phyloP scores from a whole-genome alignment of 2,797 vertebrate species.

The Danio kyathit region DNA sequence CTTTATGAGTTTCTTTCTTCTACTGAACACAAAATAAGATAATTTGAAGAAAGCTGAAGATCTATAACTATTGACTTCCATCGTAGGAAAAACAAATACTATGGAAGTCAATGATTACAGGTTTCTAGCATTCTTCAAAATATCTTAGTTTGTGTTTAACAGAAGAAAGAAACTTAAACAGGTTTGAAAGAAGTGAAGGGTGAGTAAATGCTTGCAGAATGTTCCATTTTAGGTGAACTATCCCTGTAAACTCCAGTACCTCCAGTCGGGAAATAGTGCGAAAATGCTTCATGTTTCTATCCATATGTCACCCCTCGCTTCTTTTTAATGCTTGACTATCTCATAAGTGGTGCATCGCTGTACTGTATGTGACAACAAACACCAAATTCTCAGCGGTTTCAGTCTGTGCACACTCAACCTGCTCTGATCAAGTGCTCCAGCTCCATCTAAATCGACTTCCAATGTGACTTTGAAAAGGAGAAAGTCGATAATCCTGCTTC shows the following conservation, averaged over 20 bases:
- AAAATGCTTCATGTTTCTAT: constrained; percentile 38
- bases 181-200: too few species aligned
- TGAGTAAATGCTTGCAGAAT: too few species aligned
- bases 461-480: constrained; percentile 33
- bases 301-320: constrained; percentile 5
- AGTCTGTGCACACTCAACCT: not conserved
- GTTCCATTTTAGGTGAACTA: too few species aligned
- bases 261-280: constrained; percentile 13
- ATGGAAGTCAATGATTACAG: too few species aligned
- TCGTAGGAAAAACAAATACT: too few species aligned
- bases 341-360: constrained; percentile 36
- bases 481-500: constrained; percentile 11
- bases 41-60: too few species aligned
- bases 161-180: too few species aligned
- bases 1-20: too few species aligned
- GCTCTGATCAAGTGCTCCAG: not conserved
- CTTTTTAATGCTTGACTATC: constrained; percentile 52
- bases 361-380: constrained; percentile 30
- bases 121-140: too few species aligned
- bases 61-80: too few species aligned
- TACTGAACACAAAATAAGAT: too few species aligned
- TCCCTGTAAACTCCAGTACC: not conserved
- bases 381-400: constrained; percentile 38
- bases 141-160: too few species aligned
- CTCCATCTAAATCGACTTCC: constrained; percentile 1